These are phyloP conservation scores for Podarcis siculus DNA, from an alignment of 2,797 vertebrate species.

Conservation along the genomic window DNA sequence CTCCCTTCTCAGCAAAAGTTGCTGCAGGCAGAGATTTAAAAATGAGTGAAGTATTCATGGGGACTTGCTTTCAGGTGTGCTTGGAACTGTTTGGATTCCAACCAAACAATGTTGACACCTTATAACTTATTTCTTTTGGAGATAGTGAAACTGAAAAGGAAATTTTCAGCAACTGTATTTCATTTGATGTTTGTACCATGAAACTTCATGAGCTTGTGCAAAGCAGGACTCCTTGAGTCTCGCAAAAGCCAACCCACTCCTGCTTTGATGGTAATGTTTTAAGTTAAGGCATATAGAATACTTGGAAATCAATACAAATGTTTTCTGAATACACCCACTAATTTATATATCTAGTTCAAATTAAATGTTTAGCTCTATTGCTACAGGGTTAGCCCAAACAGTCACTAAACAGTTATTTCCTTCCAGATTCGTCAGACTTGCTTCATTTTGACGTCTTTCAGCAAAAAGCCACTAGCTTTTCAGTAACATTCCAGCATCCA, in stretches of 20 bases:
- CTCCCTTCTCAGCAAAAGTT: too few relatives aligned
- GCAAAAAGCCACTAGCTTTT: conserved; percentile 80
- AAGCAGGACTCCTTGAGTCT: too few relatives aligned
- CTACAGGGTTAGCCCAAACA: conserved; percentile 28
- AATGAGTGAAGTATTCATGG: neutral
- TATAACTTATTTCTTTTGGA: neutral
- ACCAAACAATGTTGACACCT: neutral
- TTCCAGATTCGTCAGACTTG: conserved; percentile 72
- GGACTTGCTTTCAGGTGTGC: too few relatives aligned
- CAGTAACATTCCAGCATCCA: conserved; percentile 81
- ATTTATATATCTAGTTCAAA: neutral
- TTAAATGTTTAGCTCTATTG: neutral
- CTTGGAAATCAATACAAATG: neutral
- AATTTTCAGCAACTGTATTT: neutral
- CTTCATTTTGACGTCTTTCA: conserved; percentile 85
- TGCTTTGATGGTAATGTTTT: neutral
- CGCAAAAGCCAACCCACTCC: too few relatives aligned
- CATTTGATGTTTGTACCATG: neutral
- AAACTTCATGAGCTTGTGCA: too few relatives aligned
- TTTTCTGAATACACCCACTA: neutral
- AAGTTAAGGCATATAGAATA: neutral
- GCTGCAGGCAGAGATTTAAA: neutral
- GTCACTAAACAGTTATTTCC: conserved; percentile 33
- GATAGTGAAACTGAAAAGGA: neutral
- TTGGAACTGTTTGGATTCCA: neutral